Percentiles rank a stretch among this genome's conserved stretches.
Evolutionary conservation across 2,797 vertebrate species (phyloP).

Genomic region (Eleutherodactylus coqui): DNA sequence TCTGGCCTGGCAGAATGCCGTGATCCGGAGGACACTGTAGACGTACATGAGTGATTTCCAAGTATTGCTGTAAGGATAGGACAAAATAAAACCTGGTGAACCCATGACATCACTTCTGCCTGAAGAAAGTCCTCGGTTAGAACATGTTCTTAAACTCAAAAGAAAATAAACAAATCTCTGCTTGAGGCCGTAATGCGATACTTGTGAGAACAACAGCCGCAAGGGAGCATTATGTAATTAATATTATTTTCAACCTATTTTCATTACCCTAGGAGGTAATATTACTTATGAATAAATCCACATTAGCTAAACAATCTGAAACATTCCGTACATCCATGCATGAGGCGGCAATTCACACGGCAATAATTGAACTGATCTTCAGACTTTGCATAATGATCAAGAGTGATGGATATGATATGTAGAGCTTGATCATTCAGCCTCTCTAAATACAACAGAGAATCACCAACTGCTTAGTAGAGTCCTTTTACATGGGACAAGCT

Average conservation of each 20-base stretch:
- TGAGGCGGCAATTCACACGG: background rate
- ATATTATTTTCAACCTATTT: background rate
- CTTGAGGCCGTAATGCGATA: background rate
- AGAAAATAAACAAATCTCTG: background rate
- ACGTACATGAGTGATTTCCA: conserved; percentile 1
- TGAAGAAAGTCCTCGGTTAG: background rate
- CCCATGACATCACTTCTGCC: background rate
- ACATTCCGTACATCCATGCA: background rate
- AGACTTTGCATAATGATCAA: background rate
- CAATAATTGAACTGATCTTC: background rate
- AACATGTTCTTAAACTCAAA: conserved; percentile 7
- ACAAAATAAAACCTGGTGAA: background rate
- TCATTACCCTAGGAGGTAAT: background rate
- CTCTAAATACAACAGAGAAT: too few relatives aligned
- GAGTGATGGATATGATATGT: background rate
- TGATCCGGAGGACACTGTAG: conserved; percentile 43
- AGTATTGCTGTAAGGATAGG: conserved; percentile 17
- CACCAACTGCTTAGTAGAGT: too few relatives aligned
- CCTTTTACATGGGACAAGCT: too few relatives aligned
- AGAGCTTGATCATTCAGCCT: background rate
- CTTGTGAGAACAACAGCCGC: background rate
- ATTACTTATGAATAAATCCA: background rate
- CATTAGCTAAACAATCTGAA: background rate
- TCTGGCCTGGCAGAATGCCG: conserved; percentile 50
- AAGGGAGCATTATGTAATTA: background rate